These are phyloP conservation scores for Scolopax mira DNA, from an alignment of 2,113 vertebrate genomes.

Conservation along the genomic window DNA sequence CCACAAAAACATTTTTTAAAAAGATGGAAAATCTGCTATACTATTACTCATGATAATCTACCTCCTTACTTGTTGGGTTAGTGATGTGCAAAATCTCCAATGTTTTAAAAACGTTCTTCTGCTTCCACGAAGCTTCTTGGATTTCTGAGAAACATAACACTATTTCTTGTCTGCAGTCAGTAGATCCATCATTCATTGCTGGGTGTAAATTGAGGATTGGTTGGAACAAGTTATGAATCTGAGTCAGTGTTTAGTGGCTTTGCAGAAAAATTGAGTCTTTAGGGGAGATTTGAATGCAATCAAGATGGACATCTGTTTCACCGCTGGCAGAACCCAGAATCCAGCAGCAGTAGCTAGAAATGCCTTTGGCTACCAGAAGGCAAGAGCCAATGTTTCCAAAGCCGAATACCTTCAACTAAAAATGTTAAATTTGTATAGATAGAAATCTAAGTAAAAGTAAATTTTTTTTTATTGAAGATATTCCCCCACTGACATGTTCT, in stretches of 20 bases:
- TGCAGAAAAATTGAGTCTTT: slow-evolving; percentile 34
- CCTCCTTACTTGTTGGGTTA: neutral
- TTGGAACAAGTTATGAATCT: slow-evolving; percentile 30
- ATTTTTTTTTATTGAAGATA: neutral
- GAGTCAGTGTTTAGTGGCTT: slow-evolving; percentile 9
- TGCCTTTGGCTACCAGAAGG: neutral
- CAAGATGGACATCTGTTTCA: slow-evolving; percentile 36
- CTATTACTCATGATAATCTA: slow-evolving; percentile 2
- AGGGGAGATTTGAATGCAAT: neutral
- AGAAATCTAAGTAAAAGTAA: neutral
- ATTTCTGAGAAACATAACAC: slow-evolving; percentile 25
- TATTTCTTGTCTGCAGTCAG: slow-evolving; percentile 25
- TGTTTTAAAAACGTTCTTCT: neutral
- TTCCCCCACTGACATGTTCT: neutral
- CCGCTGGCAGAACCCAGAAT: neutral
- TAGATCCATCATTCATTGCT: slow-evolving; percentile 19
- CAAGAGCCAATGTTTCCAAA: slow-evolving; percentile 1
- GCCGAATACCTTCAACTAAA: neutral
- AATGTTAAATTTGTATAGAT: neutral
- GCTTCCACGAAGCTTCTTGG: slow-evolving; percentile 16
- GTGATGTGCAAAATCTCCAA: slow-evolving; percentile 2
- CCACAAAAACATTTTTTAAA: neutral
- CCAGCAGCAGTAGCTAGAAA: slow-evolving; percentile 31
- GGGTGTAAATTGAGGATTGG: slow-evolving; percentile 29
- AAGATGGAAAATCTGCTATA: slow-evolving; percentile 5